Evolutionary conservation across 2,888 invertebrate genomes (phyloP).

Genomic region (Dynastes grantii): DNA sequence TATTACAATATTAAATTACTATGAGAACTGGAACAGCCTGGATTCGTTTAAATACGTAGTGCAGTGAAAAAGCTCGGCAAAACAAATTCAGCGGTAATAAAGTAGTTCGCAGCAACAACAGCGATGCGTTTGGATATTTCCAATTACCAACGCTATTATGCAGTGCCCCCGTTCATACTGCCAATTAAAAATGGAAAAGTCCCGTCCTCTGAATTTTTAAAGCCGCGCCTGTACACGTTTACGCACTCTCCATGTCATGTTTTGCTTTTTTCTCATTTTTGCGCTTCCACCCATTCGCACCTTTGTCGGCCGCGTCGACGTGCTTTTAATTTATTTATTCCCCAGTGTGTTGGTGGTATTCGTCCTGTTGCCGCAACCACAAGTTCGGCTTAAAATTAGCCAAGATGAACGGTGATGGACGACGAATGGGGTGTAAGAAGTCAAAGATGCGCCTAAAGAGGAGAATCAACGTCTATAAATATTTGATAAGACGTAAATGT

Average conservation of each 20-base stretch:
- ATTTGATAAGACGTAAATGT: slow-evolving; percentile 47
- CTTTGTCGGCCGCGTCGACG: slow-evolving; percentile 6
- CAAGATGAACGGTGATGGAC: slow-evolving; percentile 19
- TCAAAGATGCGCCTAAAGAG: slow-evolving; percentile 11
- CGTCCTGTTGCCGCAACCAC: slow-evolving; percentile 16
- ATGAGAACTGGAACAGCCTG: too few relatives aligned
- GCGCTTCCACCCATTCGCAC: slow-evolving; percentile 29
- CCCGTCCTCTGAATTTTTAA: slow-evolving; percentile 47
- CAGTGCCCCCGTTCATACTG: slow-evolving; percentile 1
- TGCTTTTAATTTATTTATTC: slow-evolving; percentile 38
- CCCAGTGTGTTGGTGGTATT: slow-evolving; percentile 25
- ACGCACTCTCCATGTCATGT: slow-evolving; percentile 46
- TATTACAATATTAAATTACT: too few relatives aligned
- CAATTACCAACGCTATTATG: slow-evolving; percentile 32
- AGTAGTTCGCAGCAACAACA: not conserved
- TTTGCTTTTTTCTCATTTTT: slow-evolving; percentile 23
- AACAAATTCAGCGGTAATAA: too few relatives aligned
- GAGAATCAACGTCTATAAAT: slow-evolving; percentile 48
- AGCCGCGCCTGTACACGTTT: slow-evolving; percentile 37
- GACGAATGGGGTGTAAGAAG: slow-evolving; percentile 17
- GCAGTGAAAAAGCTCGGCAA: too few relatives aligned
- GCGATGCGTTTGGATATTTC: slow-evolving; percentile 13
- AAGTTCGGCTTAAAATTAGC: slow-evolving; percentile 12
- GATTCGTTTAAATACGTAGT: too few relatives aligned
- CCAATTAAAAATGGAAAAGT: slow-evolving; percentile 48